Percentiles rank a stretch among this genome's conserved stretches.
Evolutionary conservation across 2,888 invertebrate species (phyloP).

Genomic region (Pseudeuparius sepicola): DNA sequence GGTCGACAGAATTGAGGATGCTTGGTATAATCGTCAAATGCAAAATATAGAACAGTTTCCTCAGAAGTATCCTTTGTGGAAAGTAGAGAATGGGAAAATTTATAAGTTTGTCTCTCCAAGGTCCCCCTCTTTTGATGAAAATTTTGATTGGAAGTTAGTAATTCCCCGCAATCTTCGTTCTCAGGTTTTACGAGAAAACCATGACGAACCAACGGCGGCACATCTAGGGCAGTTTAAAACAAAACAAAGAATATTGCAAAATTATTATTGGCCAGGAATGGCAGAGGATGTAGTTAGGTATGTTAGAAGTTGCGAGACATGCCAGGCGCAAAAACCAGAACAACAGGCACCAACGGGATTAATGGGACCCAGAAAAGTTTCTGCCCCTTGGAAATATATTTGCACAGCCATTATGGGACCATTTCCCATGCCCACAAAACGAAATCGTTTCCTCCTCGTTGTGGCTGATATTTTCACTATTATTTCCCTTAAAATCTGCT

Average conservation of each 20-base stretch:
- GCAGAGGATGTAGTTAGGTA: slow-evolving; percentile 10
- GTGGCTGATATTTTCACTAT: slow-evolving; percentile 17
- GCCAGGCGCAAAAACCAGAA: slow-evolving; percentile 14
- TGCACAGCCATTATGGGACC: slow-evolving; percentile 18
- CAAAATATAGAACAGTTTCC: slow-evolving; percentile 8
- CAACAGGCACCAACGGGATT: slow-evolving; percentile 11
- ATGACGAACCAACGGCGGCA: slow-evolving; percentile 14
- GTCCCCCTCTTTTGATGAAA: slow-evolving; percentile 9
- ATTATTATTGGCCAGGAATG: slow-evolving; percentile 14
- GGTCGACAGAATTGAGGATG: slow-evolving; percentile 8
- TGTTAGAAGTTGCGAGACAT: slow-evolving; percentile 11
- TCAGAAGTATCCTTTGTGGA: slow-evolving; percentile 17
- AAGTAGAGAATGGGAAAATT: slow-evolving; percentile 16
- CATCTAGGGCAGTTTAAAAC: slow-evolving; percentile 15
- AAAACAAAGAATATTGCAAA: slow-evolving; percentile 2
- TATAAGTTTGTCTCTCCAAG: slow-evolving; percentile 17
- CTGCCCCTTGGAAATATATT: slow-evolving; percentile 14
- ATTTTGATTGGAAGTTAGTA: slow-evolving; percentile 14
- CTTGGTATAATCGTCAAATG: slow-evolving; percentile 13
- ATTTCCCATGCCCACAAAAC: slow-evolving; percentile 10
- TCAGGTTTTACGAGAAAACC: slow-evolving; percentile 8
- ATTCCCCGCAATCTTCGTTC: slow-evolving; percentile 10
- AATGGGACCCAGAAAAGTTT: slow-evolving; percentile 11
- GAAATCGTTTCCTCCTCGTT: slow-evolving; percentile 15
- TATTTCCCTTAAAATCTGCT: slow-evolving; percentile 12